Evolutionary conservation across 2,113 vertebrate genomes (phyloP).

Genomic region (Melozone crissalis): DNA sequence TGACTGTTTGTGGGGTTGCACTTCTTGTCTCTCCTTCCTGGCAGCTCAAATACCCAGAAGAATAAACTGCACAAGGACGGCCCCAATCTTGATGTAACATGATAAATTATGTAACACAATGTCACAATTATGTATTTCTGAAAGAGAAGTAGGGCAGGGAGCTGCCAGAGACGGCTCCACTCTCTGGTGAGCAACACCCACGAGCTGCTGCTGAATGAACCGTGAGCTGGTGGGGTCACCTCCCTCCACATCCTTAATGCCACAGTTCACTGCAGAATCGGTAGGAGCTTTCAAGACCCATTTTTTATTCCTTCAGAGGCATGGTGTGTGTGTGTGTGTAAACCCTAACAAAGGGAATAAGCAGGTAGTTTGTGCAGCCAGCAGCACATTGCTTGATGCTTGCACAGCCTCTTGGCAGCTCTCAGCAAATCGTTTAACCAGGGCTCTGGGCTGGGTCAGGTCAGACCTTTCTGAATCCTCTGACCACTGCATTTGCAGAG

Average conservation of each 20-base stretch:
- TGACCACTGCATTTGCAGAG: background rate
- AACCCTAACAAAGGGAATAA: background rate
- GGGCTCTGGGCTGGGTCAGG: background rate
- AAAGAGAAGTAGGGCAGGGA: slow-evolving; percentile 59
- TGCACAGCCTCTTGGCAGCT: background rate
- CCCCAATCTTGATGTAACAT: background rate
- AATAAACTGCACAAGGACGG: background rate
- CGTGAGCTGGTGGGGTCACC: background rate
- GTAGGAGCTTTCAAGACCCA: background rate
- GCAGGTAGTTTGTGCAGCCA: background rate
- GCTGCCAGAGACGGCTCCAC: background rate
- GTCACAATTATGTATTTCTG: slow-evolving; percentile 44
- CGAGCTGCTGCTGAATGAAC: background rate
- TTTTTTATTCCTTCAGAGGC: background rate
- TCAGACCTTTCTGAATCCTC: background rate
- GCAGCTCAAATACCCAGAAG: background rate
- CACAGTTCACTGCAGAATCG: background rate
- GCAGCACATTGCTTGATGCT: background rate
- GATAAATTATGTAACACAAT: slow-evolving; percentile 44
- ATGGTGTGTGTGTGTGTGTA: background rate
- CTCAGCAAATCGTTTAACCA: background rate
- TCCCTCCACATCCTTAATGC: background rate
- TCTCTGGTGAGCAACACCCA: background rate
- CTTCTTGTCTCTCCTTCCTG: background rate
- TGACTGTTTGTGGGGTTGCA: background rate